Evolutionary conservation across 1,140 invertebrate species (phyloP).

Genomic region (Magallana angulata): DNA sequence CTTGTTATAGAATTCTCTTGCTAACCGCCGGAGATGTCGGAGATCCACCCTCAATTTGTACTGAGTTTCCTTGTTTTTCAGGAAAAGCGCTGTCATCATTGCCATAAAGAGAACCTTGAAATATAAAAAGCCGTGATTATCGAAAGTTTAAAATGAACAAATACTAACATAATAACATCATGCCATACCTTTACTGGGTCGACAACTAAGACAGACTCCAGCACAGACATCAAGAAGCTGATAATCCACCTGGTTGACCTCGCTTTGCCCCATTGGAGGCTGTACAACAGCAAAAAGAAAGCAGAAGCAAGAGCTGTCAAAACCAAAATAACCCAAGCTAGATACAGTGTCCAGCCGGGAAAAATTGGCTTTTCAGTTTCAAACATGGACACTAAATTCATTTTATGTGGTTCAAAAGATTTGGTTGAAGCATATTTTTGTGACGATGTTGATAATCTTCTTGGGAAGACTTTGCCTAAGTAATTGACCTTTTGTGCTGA

Average conservation of each 20-base stretch:
- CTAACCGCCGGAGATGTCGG: neutral
- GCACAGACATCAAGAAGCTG: constrained; percentile 67
- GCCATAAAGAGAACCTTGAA: constrained; percentile 44
- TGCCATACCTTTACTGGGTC: constrained; percentile 71
- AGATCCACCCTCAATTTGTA: constrained; percentile 12
- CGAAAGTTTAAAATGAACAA: neutral
- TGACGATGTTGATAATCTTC: neutral
- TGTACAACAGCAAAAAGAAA: constrained; percentile 71
- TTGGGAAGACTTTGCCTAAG: neutral
- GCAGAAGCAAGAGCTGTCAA: constrained; percentile 53
- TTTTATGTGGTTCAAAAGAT: no score
- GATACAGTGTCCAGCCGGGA: constrained; percentile 61
- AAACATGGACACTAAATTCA: neutral
- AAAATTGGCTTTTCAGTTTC: constrained; percentile 47
- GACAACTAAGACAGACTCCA: constrained; percentile 67
- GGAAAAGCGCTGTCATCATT: constrained; percentile 28
- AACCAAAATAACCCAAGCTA: constrained; percentile 66
- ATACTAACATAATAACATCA: neutral
- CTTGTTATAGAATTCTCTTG: neutral
- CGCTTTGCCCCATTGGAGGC: constrained; percentile 70
- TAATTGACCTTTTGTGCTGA: constrained; percentile 36
- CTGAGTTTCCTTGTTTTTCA: constrained; percentile 18
- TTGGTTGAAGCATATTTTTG: neutral
- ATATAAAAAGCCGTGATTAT: neutral
- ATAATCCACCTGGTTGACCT: constrained; percentile 70